Evolutionary conservation across 2,888 invertebrate species (phyloP), one percentile per base, ranked within the genome.

Genomic region (Orthonevra nobilis): DNA sequence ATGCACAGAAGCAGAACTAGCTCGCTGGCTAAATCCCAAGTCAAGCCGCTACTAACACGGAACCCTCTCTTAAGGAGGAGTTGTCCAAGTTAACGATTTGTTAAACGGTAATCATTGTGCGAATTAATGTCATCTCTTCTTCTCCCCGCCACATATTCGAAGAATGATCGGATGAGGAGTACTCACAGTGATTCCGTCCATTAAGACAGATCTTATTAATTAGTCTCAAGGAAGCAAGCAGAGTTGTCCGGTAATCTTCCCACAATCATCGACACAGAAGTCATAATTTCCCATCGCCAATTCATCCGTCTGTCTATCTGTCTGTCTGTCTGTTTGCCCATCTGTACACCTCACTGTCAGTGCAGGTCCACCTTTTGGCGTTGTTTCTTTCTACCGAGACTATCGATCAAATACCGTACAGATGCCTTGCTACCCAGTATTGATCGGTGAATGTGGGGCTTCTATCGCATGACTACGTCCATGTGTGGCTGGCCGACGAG

Each of bases 81-180:
- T 63, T 15, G 44, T 28, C 42, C 42, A 34, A 66, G 56, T 73
- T 73, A 79, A 73, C 73, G 72, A 79, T 79, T 79, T 79, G 79
- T 61, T 79, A 79, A 79, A 79, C 79, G 79, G 79, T 73, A 79
- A 73, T 79, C 61, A 73, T 79, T 79, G 79, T 79, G 79, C 73
- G 79, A 79, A 68, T 73, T 66, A 61, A 73, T 44, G 58, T 36
- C 32, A 40, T 7, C 38, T 42, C 34, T 28, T 38, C 15, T 10
- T 4, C 9, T 14, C 6, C 42, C 40, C 14, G 4, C 19, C n/a
- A 3, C 42, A 60, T 32, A 4, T 3, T 5, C 20, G 12, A 6
- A 15, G 23, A 63, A 52, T 70, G 44, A 34, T 14, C 38, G n/a
- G 12, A 19, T 26, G 38, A 3, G 23, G 7, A 12, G 26, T 23